These are phyloP conservation scores for Bombyx mandarina DNA, from an alignment of 1,140 invertebrate species.

Conservation along the genomic window DNA sequence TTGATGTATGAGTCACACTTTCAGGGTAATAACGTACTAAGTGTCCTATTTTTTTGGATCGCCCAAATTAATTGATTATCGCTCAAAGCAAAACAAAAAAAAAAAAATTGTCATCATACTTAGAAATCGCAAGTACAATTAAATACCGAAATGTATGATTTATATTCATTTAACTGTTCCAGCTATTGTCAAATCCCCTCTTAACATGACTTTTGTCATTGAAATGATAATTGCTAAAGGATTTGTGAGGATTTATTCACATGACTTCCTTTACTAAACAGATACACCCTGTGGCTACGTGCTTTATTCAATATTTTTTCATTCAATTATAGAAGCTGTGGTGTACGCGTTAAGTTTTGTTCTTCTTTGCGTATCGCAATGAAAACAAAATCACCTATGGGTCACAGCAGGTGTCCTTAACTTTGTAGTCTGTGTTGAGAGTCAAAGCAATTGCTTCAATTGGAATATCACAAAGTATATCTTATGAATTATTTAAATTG, in stretches of 20 bases:
- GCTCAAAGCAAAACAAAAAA: background rate
- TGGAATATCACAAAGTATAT: too few relatives aligned
- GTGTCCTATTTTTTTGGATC: background rate
- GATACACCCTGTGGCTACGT: constrained; percentile 65
- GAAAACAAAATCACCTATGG: constrained; percentile 47
- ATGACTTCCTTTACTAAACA: constrained; percentile 59
- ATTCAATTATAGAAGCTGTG: too few relatives aligned
- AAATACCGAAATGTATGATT: background rate
- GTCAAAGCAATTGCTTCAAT: too few relatives aligned
- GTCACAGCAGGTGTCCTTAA: constrained; percentile 51
- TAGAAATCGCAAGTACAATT: background rate
- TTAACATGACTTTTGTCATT: constrained; percentile 60
- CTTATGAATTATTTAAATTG: too few relatives aligned
- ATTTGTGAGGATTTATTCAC: constrained; percentile 64
- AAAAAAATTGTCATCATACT: background rate
- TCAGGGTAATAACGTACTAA: background rate
- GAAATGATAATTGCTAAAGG: constrained; percentile 67
- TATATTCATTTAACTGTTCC: constrained; percentile 17
- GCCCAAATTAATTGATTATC: background rate
- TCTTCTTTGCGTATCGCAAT: constrained; percentile 12
- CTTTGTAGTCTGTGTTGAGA: constrained; percentile 14
- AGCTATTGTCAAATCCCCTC: constrained; percentile 36
- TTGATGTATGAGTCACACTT: background rate
- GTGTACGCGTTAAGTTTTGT: too few relatives aligned
- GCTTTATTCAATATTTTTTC: constrained; percentile 17